Conservation (phyloP, 2,888 invertebrate genomes). For the Acrobasis repandana region DNA sequence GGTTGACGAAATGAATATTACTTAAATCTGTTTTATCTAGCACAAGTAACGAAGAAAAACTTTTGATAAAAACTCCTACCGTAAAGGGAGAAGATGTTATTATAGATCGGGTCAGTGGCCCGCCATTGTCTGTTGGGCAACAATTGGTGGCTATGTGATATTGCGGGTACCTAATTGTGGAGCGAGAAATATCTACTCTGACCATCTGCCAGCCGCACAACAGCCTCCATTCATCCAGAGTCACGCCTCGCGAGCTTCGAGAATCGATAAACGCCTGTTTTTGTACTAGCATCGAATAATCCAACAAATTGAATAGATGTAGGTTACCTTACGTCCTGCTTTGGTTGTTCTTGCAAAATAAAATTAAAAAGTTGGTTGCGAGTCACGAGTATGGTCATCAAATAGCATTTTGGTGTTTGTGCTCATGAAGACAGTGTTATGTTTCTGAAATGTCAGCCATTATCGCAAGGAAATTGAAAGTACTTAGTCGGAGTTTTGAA, state of each 20-base stretch:
- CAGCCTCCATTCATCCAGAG: slow-evolving; percentile 61
- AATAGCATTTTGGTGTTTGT: slow-evolving; percentile 5
- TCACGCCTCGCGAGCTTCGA: slow-evolving; percentile 60
- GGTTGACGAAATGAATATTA: background rate
- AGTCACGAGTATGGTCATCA: background rate
- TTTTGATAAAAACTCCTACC: background rate
- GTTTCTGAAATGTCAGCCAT: background rate
- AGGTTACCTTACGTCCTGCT: slow-evolving; percentile 12
- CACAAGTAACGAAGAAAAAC: background rate
- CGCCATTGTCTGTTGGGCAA: slow-evolving; percentile 47
- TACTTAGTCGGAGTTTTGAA: slow-evolving; percentile 10
- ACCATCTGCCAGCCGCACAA: slow-evolving; percentile 41
- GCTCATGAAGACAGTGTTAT: background rate
- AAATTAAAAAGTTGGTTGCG: background rate
- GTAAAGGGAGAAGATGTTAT: slow-evolving; percentile 16
- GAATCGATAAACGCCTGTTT: slow-evolving; percentile 44
- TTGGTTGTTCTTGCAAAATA: slow-evolving; percentile 10
- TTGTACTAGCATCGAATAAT: slow-evolving; percentile 41
- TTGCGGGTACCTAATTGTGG: slow-evolving; percentile 50
- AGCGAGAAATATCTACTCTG: slow-evolving; percentile 47
- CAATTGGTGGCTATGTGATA: slow-evolving; percentile 42
- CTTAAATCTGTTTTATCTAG: background rate
- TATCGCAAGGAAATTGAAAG: slow-evolving; percentile 17
- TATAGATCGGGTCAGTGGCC: slow-evolving; percentile 55
- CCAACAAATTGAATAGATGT: slow-evolving; percentile 29